Evolutionary conservation across 2,797 vertebrate genomes (phyloP).

Genomic region (Falco berigora): DNA sequence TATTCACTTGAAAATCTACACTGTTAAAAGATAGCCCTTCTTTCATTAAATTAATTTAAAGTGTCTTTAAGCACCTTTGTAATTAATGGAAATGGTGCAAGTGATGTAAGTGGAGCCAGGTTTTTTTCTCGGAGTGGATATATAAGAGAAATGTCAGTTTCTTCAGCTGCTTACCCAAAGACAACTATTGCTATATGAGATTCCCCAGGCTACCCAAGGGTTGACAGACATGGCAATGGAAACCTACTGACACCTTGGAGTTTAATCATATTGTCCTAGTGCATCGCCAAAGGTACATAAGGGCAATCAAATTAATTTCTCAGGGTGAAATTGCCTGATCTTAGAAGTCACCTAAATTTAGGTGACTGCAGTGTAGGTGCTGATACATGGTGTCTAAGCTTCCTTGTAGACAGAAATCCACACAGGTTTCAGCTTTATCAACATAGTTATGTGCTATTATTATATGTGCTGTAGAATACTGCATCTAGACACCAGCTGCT

Average conservation of each 20-base stretch:
- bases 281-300: neutral
- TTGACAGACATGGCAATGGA: neutral
- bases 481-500: neutral
- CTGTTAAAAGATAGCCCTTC: neutral
- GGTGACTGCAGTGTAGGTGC: neutral
- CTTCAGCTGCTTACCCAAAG: neutral
- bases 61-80: neutral
- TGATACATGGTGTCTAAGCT: neutral
- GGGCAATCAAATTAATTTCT: neutral
- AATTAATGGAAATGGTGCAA: neutral
- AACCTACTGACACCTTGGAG: neutral
- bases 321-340: neutral
- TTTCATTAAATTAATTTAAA: neutral
- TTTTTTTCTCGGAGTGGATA: neutral
- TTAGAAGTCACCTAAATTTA: neutral
- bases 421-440: neutral
- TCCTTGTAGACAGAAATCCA: neutral
- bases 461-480: neutral
- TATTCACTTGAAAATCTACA: neutral
- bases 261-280: neutral
- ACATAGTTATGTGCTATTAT: neutral
- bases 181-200: neutral
- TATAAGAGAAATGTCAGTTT: neutral
- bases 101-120: neutral
- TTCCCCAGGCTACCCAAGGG: neutral